Base-by-base conservation (phyloP, 2,797 vertebrate genomes). In the Loriculus beryllinus region DNA sequence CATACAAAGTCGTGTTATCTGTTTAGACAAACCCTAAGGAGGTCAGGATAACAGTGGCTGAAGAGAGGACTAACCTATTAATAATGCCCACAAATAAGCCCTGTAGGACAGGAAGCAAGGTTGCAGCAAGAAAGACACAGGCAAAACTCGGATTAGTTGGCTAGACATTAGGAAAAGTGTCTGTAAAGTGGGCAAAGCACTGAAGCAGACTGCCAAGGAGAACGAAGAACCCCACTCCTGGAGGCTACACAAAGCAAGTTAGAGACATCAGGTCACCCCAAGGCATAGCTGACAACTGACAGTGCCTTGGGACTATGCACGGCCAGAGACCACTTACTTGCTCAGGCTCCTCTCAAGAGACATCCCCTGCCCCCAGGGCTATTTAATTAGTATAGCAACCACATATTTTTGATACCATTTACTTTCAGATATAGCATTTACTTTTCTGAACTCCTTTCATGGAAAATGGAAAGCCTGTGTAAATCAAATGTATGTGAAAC, bases 391-490 rank as follows among this genome's bases (percentile, higher is more conserved):
- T n/a, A 40, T 28, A 86, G 15, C 3, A 23, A 39, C 48, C 71
- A 25, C 17, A 48, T 12, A 26, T 4, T 14, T 31, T 49, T 51
- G 29, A 25, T 4, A 56, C 42, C 31, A 42, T 68, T 81, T 70
- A 26, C 75, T 87, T 82, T 67, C 59, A 79, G 68, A 47, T 14
- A 7, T 5, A 77, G 37, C 33, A 57, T 17, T 18, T 57, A 42
- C 37, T 70, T 52, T 48, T 33, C 63, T 13, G 57, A 57, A 92
- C 52, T 62, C 49, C 15, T 72, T 86, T 54, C 63, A 63, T 0
- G 28, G n/a, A 88, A 95, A 25, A 72, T 49, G 35, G 78, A 94
- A 91, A 67, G 47, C 49, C 60, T 68, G 57, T 17, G 35, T 43
- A 67, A 64, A 69, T 69, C 9, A 77, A 43, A 51, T 42, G 3